Evolutionary conservation across 1,140 invertebrate genomes (phyloP), one percentile per base, ranked within the genome.

Genomic region (Bicyclus anynana): DNA sequence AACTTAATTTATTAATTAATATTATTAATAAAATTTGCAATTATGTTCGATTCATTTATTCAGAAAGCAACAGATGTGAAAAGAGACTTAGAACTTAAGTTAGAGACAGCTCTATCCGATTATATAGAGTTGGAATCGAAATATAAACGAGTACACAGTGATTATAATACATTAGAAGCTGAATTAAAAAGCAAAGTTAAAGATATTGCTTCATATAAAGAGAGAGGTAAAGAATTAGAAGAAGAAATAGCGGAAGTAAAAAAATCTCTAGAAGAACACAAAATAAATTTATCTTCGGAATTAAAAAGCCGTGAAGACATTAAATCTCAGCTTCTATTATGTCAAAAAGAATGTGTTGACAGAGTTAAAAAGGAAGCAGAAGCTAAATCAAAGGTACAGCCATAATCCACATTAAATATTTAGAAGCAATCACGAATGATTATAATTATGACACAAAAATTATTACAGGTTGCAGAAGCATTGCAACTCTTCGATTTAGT

Each of bases 81-180:
- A 46, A 70, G 77, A 60, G 76, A 78, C 29, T 65, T 86, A 48
- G 76, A 83, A 61, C 50, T 85, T 3, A 86, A 86, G 64, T 60
- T 87, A 16, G 77, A 85, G 64, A 80, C 83, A 40, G 75, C 85
- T n/a, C 20, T 84, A 53, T 63, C 70, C 17, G 84, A 87, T 38
- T 87, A 84, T 38, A 61, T 87, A n/a, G 80, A 87, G 60, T 49
- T 87, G 50, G 82, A 87, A 80, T 53, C 59, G 0, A 82, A 82
- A 76, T 80, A 89, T 68, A 90, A 87, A 67, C 73, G 81, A 56
- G 7, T 88, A 63, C 49, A 74, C 58, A 23, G 71, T 54, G 81
- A 83, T 62, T 38, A 80, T 62, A 62, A 70, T 44, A n/a, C 38
- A 20, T 50, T 76, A 29, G 69, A 82, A 63, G 74, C 53, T 16